Percentiles rank a stretch among this genome's conserved stretches.
Conservation (phyloP, 2,888 invertebrate genomes). For the Plagiodera versicolora region DNA sequence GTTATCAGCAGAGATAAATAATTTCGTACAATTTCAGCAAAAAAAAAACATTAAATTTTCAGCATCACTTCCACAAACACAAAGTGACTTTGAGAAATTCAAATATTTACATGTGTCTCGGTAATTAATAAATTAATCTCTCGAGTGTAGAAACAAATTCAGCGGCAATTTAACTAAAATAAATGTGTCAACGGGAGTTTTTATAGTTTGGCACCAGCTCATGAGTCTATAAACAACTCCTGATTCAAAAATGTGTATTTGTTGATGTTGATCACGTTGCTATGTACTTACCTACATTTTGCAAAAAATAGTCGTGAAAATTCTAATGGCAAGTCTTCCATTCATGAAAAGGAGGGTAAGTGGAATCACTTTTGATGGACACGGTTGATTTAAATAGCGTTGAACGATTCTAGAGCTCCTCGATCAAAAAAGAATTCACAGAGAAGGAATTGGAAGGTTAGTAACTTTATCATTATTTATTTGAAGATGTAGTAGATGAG, state of each 20-base stretch:
- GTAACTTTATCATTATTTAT: slow-evolving; percentile 12
- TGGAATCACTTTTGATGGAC: background rate
- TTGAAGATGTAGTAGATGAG: background rate
- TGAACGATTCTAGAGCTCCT: slow-evolving; percentile 40
- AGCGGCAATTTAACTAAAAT: slow-evolving; percentile 10
- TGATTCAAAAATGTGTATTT: slow-evolving; percentile 22
- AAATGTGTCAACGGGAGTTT: slow-evolving; percentile 17
- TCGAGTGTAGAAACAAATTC: slow-evolving; percentile 2
- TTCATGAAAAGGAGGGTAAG: slow-evolving; percentile 10
- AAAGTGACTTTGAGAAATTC: background rate
- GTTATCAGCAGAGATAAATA: background rate
- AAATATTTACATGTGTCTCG: background rate
- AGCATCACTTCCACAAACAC: background rate
- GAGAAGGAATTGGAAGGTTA: slow-evolving; percentile 44
- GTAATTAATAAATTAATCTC: slow-evolving; percentile 12
- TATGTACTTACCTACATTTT: background rate
- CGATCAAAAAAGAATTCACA: slow-evolving; percentile 45
- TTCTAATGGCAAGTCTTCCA: slow-evolving; percentile 7
- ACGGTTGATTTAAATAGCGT: background rate
- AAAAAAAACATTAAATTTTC: background rate
- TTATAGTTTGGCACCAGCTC: slow-evolving; percentile 22
- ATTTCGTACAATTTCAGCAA: background rate
- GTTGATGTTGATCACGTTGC: slow-evolving; percentile 10
- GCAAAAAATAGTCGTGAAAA: background rate
- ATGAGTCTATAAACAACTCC: slow-evolving; percentile 25